Base-by-base conservation (phyloP, 2,113 vertebrate species). In the Salvator merianae region DNA sequence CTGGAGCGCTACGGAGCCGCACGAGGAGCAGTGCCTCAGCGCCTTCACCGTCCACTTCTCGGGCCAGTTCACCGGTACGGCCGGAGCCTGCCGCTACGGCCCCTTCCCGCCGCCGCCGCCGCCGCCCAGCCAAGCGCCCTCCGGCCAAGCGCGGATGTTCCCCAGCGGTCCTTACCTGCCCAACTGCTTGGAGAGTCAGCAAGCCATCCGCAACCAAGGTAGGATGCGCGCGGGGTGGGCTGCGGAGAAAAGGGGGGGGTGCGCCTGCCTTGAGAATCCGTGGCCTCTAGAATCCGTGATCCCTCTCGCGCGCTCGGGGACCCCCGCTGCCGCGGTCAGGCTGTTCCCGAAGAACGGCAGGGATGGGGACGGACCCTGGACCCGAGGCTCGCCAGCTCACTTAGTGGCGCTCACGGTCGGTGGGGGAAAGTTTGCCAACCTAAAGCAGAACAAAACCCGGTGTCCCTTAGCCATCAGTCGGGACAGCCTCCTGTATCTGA, bases 31-130 rank as follows among this genome's bases (percentile, higher is more conserved):
- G 88, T 99, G 98, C 84, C 91, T 98, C 70, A 99, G 98, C 94
- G 98, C 98, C 92, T 99, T 99, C 95, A 99, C 98, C 0, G 97
- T 99, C 30, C 98, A 99, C 94, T 98, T 99, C 96, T 98, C 98
- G 0, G 98, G 98, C 32, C 98, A 99, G 93, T 97, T 99, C 81
- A 98, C 97, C 0, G 98, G 98, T 81, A 95, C 98, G 0, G 96
- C 96, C 1, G 98, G 98, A 2, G 97, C 98, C 83, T 98, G 98
- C 90, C 96, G 98, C 89, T 97, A 98, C 24, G 97, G 98, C 8
- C 93, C 98, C 32, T 98, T 98, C 84, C 96, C 96, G 3, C 97
- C 97, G 0, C 96, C 96, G 34, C 77, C 75, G 53, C 83, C 95
- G 94, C 92, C 96, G 96, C 63, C 92, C 96, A 75, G 94, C 89